phyloP scores from a whole-genome alignment of 2,888 invertebrate genomes.

The Pinctada fucata region DNA sequence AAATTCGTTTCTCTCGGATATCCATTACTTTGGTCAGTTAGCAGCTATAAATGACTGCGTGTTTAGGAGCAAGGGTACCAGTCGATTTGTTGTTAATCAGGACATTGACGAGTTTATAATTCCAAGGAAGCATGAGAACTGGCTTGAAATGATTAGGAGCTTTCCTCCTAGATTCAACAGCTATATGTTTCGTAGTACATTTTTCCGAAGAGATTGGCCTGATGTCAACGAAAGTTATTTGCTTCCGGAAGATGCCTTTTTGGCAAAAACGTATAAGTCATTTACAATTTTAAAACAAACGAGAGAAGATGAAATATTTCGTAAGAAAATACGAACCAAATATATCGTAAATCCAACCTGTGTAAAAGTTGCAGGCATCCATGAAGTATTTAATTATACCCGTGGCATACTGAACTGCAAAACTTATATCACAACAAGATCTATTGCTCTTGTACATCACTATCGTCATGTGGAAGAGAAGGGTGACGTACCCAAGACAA shows the following conservation, averaged over 20 bases:
- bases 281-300: constrained; percentile 53
- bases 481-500: too few relatives aligned
- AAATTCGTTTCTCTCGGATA: too few relatives aligned
- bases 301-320: constrained; percentile 49
- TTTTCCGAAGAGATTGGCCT: constrained; percentile 66
- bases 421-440: too few relatives aligned
- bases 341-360: too few relatives aligned
- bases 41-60: constrained; percentile 73
- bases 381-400: too few relatives aligned
- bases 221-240: too few relatives aligned
- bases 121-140: constrained; percentile 55
- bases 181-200: constrained; percentile 52
- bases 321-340: too few relatives aligned
- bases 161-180: constrained; percentile 8
- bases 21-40: constrained; percentile 74
- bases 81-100: constrained; percentile 64
- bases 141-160: constrained; percentile 52
- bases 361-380: too few relatives aligned
- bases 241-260: constrained; percentile 39
- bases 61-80: constrained; percentile 59
- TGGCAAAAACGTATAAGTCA: constrained; percentile 50
- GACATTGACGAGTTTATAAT: constrained; percentile 75
- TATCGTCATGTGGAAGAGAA: too few relatives aligned
- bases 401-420: too few relatives aligned
- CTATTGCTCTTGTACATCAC: too few relatives aligned